Base-by-base conservation (phyloP, 1,140 invertebrate species). In the Eumeta japonica region DNA sequence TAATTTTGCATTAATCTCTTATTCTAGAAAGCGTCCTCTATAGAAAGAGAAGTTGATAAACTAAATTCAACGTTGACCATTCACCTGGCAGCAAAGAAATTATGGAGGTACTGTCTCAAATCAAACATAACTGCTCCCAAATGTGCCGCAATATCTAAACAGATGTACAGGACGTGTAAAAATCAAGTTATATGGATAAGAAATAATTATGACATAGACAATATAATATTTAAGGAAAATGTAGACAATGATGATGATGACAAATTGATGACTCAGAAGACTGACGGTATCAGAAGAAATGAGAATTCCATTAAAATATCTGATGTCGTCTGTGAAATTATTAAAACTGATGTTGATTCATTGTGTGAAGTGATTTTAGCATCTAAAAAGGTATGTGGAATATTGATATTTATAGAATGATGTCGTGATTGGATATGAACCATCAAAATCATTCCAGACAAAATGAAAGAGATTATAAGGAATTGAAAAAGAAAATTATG, bases 61-160 rank as follows among this genome's bases (percentile, higher is more conserved):
- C 46, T 43, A 3, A 48, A 50, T 7, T 37, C 50, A 0, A 38
- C 59, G 16, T 16, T 58, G 28, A 62, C 47, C 37, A 44, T 48
- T 0, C 48, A 61, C 15, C 55, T 48, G 45, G 65, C 65, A 11
- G 48, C 56, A 2, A 63, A 64, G 49, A 64, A 53, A 46, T 32
- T 71, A 12, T 60, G 50, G 45, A 27, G 41, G 3, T 52, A 63
- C 31, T 61, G 53, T 37, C 38, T 74, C 0, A 70, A 67, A 55
- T 58, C 66, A 0, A 71, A 67, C 33, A 62, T 70, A 5, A 47
- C 65, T 0, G 66, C 49, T 1, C 50, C 56, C 0, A 74, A 74
- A 51, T 67, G 62, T 48, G 43, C 52, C 37, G 56, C 62, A 29
- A 37, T 71, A n/a, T 54, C 58, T 3, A 74, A 71, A 49, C 31